Evolutionary conservation across 2,113 vertebrate species (phyloP).

Genomic region (Colossoma macropomum): DNA sequence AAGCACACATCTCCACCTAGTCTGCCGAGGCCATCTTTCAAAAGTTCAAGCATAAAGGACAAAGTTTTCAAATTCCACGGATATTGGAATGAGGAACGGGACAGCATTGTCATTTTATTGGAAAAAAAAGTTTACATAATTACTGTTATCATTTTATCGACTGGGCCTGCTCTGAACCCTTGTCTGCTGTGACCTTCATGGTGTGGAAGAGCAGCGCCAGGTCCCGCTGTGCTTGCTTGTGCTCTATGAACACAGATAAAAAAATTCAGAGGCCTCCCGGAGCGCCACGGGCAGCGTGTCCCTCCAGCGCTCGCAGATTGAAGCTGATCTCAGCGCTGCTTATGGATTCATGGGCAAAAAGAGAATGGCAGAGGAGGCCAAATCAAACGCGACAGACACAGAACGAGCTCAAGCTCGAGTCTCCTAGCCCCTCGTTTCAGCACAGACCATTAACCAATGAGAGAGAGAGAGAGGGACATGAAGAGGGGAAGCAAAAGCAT

Average conservation of each 20-base stretch:
- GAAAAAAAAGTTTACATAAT: not conserved
- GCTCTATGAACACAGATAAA: constrained; percentile 18
- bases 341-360: constrained; percentile 62
- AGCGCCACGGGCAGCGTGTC: not conserved
- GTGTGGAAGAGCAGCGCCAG: not conserved
- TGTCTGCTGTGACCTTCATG: constrained; percentile 10
- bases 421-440: constrained; percentile 38
- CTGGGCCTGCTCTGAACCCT: not conserved
- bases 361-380: constrained; percentile 48
- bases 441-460: constrained; percentile 39
- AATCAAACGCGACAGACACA: constrained; percentile 66
- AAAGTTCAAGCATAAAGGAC: too few species aligned
- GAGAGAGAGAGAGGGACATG: constrained; percentile 18
- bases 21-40: too few species aligned
- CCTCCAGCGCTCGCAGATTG: constrained; percentile 48
- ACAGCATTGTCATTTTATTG: too few species aligned
- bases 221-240: not conserved
- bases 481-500: not conserved
- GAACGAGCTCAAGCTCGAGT: constrained; percentile 41
- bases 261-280: not conserved
- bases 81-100: too few species aligned
- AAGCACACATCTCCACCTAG: too few species aligned
- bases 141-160: not conserved
- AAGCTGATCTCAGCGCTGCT: constrained; percentile 64
- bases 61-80: too few species aligned